phyloP scores from a whole-genome alignment of 2,888 invertebrate genomes.

The Teinopalpus imperialis region DNA sequence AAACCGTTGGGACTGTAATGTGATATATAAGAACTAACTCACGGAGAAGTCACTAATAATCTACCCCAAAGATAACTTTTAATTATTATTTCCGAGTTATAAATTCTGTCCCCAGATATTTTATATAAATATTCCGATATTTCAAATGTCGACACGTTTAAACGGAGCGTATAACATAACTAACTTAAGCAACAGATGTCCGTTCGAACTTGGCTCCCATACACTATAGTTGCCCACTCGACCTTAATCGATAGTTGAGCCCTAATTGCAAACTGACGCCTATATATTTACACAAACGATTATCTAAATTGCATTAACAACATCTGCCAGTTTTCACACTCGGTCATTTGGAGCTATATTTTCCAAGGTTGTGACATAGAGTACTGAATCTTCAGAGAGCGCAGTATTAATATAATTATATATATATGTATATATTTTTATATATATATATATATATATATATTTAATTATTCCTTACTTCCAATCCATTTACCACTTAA shows the following conservation, averaged over 20 bases:
- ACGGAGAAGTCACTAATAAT: too few species aligned
- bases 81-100: too few species aligned
- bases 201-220: constrained; percentile 49
- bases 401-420: too few species aligned
- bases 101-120: too few species aligned
- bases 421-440: too few species aligned
- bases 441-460: too few species aligned
- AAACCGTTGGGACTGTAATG: too few species aligned
- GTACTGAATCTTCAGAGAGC: constrained; percentile 25
- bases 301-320: constrained; percentile 76
- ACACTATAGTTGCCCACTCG: constrained; percentile 36
- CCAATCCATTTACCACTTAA: too few species aligned
- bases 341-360: constrained; percentile 45
- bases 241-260: constrained; percentile 47
- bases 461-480: too few species aligned
- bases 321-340: constrained; percentile 75
- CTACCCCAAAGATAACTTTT: too few species aligned
- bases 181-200: constrained; percentile 49
- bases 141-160: constrained; percentile 6
- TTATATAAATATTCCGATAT: not conserved
- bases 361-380: constrained; percentile 44
- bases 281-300: constrained; percentile 79
- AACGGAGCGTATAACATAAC: not conserved
- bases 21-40: too few species aligned
- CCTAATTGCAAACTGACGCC: constrained; percentile 72